Evolutionary conservation across 2,888 invertebrate species (phyloP), one percentile per base, ranked within the genome.

Genomic region (Baccha elongata): DNA sequence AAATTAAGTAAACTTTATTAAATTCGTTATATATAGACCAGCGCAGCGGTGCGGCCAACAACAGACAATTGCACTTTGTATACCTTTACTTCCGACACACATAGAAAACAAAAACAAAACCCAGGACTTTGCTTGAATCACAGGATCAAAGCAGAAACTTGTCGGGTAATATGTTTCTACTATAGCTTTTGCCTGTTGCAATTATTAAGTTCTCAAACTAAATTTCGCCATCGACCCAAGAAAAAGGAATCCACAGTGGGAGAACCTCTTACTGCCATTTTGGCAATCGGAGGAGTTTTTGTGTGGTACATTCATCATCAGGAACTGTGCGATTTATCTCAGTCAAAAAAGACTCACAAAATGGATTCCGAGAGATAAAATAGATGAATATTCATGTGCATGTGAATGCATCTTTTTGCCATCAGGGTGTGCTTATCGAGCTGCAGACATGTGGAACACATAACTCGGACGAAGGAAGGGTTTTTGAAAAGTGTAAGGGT

Each of bases 311-410:
- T 76, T 76, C 69, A 81, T 81, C 80, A 81, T 60, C 76, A 64
- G 68, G 76, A 76, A 81, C 58, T 76, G 71, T 52, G 65, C 80
- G 80, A 76, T 23, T 81, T 81, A 81, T 81, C 76, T 81, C 76
- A 75, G 80, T 81, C 80, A 81, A 75, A 73, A 71, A 76, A 81
- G 65, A 76, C 75, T 68, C 37, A 80, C 74, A 68, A 74, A 74
- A 80, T 80, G 79, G 79, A 80, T 74, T 80, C 64, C 58, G 60
- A 75, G 76, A 81, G 71, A 75, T 75, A 69, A 81, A 81, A 74
- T 74, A 65, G 69, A 75, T 81, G 80, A 81, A 81, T 81, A 76
- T 81, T 81, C 80, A 75, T 76, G 69, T 75, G 69, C 69, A 81
- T 71, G 52, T 60, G 80, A 71, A 71, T 81, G 75, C 71, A 53